Conservation (phyloP, 2,797 vertebrate genomes). For the Hypotaenidia philippensis region DNA sequence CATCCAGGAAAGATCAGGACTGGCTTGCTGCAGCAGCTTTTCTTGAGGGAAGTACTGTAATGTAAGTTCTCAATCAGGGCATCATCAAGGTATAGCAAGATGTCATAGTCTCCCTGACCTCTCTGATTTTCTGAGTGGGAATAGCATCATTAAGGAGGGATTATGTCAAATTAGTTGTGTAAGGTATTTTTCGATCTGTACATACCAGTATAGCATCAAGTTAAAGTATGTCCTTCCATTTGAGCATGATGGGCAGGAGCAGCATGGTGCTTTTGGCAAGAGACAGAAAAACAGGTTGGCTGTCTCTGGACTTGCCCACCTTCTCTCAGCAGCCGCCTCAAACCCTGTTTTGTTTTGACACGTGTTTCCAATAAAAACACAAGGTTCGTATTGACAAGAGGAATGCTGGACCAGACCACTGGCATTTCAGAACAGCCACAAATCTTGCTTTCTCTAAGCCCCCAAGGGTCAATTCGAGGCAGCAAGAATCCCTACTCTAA, state of each 20-base stretch:
- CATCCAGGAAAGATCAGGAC: neutral
- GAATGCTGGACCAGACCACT: slow-evolving; percentile 67
- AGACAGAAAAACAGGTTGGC: slow-evolving; percentile 49
- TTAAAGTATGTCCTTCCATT: neutral
- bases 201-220: neutral
- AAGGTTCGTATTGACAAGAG: slow-evolving; percentile 67
- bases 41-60: neutral
- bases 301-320: slow-evolving; percentile 9
- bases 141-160: neutral
- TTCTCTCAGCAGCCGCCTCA: slow-evolving; percentile 40
- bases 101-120: neutral
- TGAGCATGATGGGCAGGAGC: neutral
- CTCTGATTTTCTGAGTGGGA: neutral
- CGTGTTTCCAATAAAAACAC: slow-evolving; percentile 76
- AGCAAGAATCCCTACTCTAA: slow-evolving; percentile 26
- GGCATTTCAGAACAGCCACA: slow-evolving; percentile 68
- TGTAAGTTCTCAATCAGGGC: neutral
- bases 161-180: neutral
- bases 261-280: slow-evolving; percentile 31
- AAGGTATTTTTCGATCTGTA: neutral
- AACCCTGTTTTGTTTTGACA: slow-evolving; percentile 56
- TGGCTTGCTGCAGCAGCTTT: neutral
- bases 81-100: neutral
- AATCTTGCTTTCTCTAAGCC: slow-evolving; percentile 50
- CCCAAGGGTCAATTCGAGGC: slow-evolving; percentile 40